Base-by-base conservation (phyloP, 2,888 invertebrate genomes). In the Tricholauxania praeusta region DNA sequence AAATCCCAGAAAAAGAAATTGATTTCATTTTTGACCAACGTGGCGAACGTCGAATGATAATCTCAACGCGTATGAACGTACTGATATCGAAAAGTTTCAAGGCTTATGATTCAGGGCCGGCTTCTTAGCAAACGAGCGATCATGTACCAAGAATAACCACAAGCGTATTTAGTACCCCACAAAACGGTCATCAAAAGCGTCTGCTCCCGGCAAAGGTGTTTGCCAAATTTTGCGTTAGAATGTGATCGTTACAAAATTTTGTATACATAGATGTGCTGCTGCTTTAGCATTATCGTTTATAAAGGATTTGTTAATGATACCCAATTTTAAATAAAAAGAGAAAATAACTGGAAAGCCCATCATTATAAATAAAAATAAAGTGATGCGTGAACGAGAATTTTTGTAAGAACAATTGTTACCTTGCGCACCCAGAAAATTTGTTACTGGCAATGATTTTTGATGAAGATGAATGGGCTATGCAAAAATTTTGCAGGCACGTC, bases 41-140 rank as follows among this genome's bases (percentile, higher is more conserved):
- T 53, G 53, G 53, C 53, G 32, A 60, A 28, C 60, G 60, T 60
- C 60, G 15, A 60, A 60, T 60, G 14, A 28, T 39, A n/a, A 55
- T 55, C 17, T 55, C 19, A 17, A 55, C 55, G 17, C 55, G 19
- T 53, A 53, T 2, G 28, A 28, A 28, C 28, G 28, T 28, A 28
- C 28, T 28, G 28, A 28, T 28, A 28, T 28, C 4, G 28, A 28
- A 3, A 28, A 28, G 4, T 28, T 3, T 4, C 3, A 0, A 28
- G 4, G 28, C 4, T 28, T 28, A 28, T 4, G 28, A 28, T 53
- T n/a, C 17, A 53, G 8, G n/a, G 15, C n/a, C 5, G 53, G 17
- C 15, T 12, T 53, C 17, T 53, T 15, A n/a, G 53, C 1, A 17
- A 1, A 53, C 53, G 6, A 17, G 17, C 53, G 28, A 28, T 28